A percentile compares a stretch with the other conserved stretches of the same genome.
phyloP scores from a whole-genome alignment of 1,140 invertebrate genomes.

The Caenorhabditis inopinata region DNA sequence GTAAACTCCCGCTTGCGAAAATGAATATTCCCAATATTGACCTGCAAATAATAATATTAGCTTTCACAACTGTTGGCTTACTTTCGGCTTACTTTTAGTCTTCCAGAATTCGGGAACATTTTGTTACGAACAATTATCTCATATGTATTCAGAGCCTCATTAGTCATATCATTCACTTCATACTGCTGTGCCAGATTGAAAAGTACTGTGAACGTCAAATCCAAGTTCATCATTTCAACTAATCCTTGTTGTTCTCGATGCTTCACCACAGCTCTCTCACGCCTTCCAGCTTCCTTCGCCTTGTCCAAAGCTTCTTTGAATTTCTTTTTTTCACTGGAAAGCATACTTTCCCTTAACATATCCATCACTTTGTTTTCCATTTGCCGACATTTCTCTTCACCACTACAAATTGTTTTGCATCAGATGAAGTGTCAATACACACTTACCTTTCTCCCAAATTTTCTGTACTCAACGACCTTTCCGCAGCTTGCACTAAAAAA shows the following conservation, averaged over 20 bases:
- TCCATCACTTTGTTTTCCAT: slow-evolving; percentile 80
- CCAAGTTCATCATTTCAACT: slow-evolving; percentile 84
- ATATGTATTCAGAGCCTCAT: slow-evolving; percentile 92
- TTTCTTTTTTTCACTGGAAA: slow-evolving; percentile 73
- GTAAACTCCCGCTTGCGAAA: slow-evolving; percentile 88
- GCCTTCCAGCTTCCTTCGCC: slow-evolving; percentile 90
- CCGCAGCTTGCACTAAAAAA: slow-evolving; percentile 47
- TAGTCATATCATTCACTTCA: slow-evolving; percentile 86
- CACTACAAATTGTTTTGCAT: slow-evolving; percentile 69
- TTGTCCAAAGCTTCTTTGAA: slow-evolving; percentile 77
- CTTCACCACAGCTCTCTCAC: slow-evolving; percentile 82
- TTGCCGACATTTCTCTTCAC: slow-evolving; percentile 81
- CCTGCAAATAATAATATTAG: slow-evolving; percentile 53
- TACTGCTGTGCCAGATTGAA: slow-evolving; percentile 72
- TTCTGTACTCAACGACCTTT: slow-evolving; percentile 25
- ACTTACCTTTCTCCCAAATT: slow-evolving; percentile 53
- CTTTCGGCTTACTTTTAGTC: slow-evolving; percentile 74
- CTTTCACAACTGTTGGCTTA: no score
- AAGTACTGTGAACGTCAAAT: slow-evolving; percentile 85
- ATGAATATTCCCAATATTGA: slow-evolving; percentile 98
- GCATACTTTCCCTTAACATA: slow-evolving; percentile 81
- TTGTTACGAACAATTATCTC: slow-evolving; percentile 70
- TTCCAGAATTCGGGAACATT: slow-evolving; percentile 70
- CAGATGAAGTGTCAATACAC: neutral
- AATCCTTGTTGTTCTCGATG: slow-evolving; percentile 85